A percentile compares a stretch with the other conserved stretches of the same genome.
phyloP scores from a whole-genome alignment of 2,888 invertebrate species.

The Pyrgus malvae region DNA sequence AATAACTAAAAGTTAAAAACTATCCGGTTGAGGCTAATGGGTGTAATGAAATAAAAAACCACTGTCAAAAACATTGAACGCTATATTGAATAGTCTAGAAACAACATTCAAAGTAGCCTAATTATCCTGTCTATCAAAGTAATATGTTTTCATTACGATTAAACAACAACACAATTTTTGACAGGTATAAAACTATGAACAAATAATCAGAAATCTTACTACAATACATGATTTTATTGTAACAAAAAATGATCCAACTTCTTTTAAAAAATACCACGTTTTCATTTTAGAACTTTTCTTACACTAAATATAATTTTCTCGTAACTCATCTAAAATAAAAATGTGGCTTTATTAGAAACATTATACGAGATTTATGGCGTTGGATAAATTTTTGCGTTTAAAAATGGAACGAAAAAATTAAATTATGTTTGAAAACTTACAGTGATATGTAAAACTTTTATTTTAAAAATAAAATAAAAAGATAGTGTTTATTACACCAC shows the following conservation, averaged over 20 bases:
- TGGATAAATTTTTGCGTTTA: slow-evolving; percentile 9
- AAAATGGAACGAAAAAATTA: slow-evolving; percentile 27
- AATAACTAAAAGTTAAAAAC: no score
- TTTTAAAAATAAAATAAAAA: slow-evolving; percentile 27
- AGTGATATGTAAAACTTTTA: slow-evolving; percentile 39
- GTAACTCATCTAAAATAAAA: no score
- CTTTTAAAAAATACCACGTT: background rate
- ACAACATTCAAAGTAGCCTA: slow-evolving; percentile 74
- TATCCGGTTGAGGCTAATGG: no score
- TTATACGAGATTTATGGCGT: no score
- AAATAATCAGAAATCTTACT: no score
- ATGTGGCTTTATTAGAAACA: no score
- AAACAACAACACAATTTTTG: background rate
- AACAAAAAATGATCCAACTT: slow-evolving; percentile 17
- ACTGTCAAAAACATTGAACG: slow-evolving; percentile 71
- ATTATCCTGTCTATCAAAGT: slow-evolving; percentile 42
- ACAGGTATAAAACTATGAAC: no score
- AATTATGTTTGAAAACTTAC: slow-evolving; percentile 9
- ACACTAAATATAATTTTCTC: no score
- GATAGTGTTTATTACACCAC: no score
- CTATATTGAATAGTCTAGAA: slow-evolving; percentile 76
- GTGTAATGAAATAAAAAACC: slow-evolving; percentile 45
- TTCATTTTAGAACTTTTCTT: background rate
- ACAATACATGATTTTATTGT: slow-evolving; percentile 1
- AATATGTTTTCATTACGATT: slow-evolving; percentile 32